Base-by-base conservation (phyloP, 2,113 vertebrate species). In the Furnarius figulus region DNA sequence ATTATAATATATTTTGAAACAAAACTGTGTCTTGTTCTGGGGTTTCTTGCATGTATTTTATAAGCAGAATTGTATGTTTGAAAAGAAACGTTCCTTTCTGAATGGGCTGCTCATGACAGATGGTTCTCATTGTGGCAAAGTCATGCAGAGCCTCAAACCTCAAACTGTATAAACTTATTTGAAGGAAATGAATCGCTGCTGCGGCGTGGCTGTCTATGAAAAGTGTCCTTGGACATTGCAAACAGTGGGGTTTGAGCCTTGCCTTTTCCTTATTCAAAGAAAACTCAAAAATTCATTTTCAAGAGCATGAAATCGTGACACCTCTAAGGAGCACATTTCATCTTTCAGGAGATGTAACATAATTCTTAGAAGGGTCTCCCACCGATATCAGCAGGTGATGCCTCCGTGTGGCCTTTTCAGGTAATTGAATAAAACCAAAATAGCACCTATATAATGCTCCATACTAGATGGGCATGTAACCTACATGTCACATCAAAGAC, bases 101-200 rank as follows among this genome's bases (percentile, higher is more conserved):
- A 95, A 47, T 49, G 81, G 59, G 39, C 35, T 92, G 40, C 40
- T 90, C 40, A 2, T 46, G 78, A 62, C 95, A 94, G 92, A 84
- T 95, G 95, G 89, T 95, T 95, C 70, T 95, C 73, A 65, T 92
- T 95, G 95, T 79, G 91, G 95, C 6, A 2, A 93, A 92, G 78
- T 61, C 30, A 3, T 71, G 81, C 79, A 67, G 76, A 62, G 90
- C 91, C 93, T 85, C 88, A 96, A 93, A 95, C 95, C 95, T 92
- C 95, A 93, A 75, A 66, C 81, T 53, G 61, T 56, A 49, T 47
- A 73, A 91, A 83, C 77, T 75, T 65, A 68, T 79, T 96, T 59
- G 72, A 82, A 85, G 88, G 85, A 85, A 78, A 78, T 75, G 31
- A 85, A 65, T 80, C 1, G 46, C 62, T 95, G 72, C 92, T 90